Evolutionary conservation across 1,140 invertebrate genomes (phyloP), one percentile per base, ranked within the genome.

Genomic region (Polypedilum pembai): DNA sequence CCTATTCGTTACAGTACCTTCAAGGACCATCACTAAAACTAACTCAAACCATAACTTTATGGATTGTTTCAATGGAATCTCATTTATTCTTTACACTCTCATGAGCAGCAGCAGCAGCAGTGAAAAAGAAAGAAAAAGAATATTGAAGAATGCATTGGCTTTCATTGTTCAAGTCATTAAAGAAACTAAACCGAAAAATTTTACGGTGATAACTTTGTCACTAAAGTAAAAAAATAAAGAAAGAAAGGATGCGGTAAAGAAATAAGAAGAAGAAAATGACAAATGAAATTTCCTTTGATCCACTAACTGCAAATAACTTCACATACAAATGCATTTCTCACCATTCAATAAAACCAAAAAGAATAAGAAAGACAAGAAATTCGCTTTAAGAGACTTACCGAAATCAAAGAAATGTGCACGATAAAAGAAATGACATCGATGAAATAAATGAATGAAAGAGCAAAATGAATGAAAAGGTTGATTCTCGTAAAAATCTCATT

Each of bases 241-340:
- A 21, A 69, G 5, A 69, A 69, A 69, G 65, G 65, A 69, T 56
- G 45, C 45, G 45, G 45, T 56, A 56, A 56, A 15, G 12, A 45
- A 45, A 15, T 10, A 45, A 45, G 41, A 56, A n/a, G 10, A 12
- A 56, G 18, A 69, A 20, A 69, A 69, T 69, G 17, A 69, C 65
- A 69, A 69, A 69, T 69, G 65, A 69, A 21, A 69, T 21, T 69
- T 20, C 18, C 17, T 8, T 69, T 69, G 65, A 69, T 20, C 20
- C 65, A 21, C 8, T 69, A 69, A 69, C 65, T 69, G 65, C 65
- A 69, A 69, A 69, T 69, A 69, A 69, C 17, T 69, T 18, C 20
- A 18, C 17, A 69, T 15, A 56, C 4, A 56, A 56, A 56, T 56
- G 45, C 45, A n/a, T 56, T 56, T 56, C 45, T 56, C 45, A 56